Evolutionary conservation across 2,113 vertebrate genomes (phyloP), one percentile per base, ranked within the genome.

Genomic region (Seriola rivoliana): DNA sequence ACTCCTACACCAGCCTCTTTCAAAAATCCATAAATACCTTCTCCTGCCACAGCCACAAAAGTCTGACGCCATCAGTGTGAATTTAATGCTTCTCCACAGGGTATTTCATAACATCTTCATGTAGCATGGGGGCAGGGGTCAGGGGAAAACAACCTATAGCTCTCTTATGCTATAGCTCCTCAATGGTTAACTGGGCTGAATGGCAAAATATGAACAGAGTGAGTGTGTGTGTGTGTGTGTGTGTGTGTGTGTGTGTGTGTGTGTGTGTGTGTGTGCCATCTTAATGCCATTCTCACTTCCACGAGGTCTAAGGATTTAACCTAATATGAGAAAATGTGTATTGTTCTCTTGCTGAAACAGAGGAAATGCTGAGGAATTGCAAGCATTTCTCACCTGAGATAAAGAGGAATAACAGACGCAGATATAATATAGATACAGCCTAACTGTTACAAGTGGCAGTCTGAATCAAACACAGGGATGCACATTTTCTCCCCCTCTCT

Each of bases 251-350:
- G 25, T 29, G 25, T 29, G 25, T 29, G 2, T 29, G 25, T 29
- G 25, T 48, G 9, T 32, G 8, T 40, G 55, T 36, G 23, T 29
- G 29, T 29, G 42, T 54, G 2, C 10, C n/a, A 34, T 67, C 42
- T 16, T 52, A 36, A 65, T 65, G 46, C 64, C 3, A 0, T 16
- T 63, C 66, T 82, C 21, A 48, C 9, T 40, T 40, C 44, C n/a
- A 21, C 44, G 12, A n/a, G 21, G 23, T 68, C 77, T 65, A 63
- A 44, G 34, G 38, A 72, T 75, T 76, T 54, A 57, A 89, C 59
- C 69, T 68, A n/a, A 89, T 86, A 21, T 78, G 54, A 50, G 8
- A 82, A 84, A 85, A 88, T 40, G 48, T 71, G 78, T 32, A 75
- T 62, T 66, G 58, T 8, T 65, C 72, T 78, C 57, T 48, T 23